A percentile compares a stretch with the other conserved stretches of the same genome.
These are phyloP conservation scores for Hucho hucho DNA, from an alignment of 2,113 vertebrate species.

Conservation along the genomic window DNA sequence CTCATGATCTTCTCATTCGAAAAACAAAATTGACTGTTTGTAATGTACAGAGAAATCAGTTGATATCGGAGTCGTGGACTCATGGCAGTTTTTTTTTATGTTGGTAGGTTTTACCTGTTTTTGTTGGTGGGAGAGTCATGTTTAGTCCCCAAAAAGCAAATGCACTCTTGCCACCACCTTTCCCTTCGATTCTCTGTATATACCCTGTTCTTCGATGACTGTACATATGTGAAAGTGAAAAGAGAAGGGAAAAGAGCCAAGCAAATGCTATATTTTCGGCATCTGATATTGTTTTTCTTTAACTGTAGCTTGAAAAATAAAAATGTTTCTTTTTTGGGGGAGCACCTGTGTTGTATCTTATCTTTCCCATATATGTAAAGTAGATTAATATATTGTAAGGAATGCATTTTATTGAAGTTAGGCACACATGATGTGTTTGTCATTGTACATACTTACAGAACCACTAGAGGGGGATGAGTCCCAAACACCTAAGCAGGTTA, in stretches of 20 bases:
- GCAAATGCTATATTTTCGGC: slow-evolving; percentile 83
- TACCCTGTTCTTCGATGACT: slow-evolving; percentile 74
- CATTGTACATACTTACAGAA: not conserved
- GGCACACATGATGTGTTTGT: not conserved
- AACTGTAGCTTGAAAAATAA: slow-evolving; percentile 77
- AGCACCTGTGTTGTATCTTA: slow-evolving; percentile 28
- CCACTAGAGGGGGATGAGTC: slow-evolving; percentile 61
- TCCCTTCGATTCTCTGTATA: slow-evolving; percentile 68
- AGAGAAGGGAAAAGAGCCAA: slow-evolving; percentile 70
- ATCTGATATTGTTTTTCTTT: slow-evolving; percentile 79
- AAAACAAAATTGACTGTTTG: slow-evolving; percentile 53
- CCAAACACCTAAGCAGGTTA: not conserved
- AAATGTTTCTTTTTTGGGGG: slow-evolving; percentile 62
- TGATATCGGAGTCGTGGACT: slow-evolving; percentile 48
- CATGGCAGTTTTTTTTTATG: slow-evolving; percentile 50
- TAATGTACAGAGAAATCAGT: slow-evolving; percentile 67
- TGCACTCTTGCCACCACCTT: slow-evolving; percentile 57
- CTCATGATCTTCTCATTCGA: slow-evolving; percentile 47
- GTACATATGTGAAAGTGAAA: slow-evolving; percentile 81
- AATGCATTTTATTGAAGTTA: slow-evolving; percentile 11
- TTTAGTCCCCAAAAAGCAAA: slow-evolving; percentile 67
- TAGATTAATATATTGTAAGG: not conserved
- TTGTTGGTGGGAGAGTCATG: slow-evolving; percentile 54
- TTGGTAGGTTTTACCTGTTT: slow-evolving; percentile 57
- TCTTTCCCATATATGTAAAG: not conserved